phyloP scores from a whole-genome alignment of 23 tunicate genomes.

The Phallusia fumigata region DNA sequence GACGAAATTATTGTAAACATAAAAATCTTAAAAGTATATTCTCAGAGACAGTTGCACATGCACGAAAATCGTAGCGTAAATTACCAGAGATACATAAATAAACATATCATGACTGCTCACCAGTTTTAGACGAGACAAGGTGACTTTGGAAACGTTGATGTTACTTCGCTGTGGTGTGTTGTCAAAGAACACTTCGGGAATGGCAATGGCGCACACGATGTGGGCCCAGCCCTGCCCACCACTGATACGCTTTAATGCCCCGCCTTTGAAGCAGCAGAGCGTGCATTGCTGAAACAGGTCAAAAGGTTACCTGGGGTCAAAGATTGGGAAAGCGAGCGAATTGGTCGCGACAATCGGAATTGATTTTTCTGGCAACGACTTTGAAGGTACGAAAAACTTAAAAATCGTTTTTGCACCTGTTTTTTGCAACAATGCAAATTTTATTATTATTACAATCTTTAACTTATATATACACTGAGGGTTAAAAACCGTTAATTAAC shows the following conservation, averaged over 20 bases:
- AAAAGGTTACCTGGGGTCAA: background rate
- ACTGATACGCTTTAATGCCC: constrained; percentile 65
- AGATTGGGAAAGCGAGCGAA: background rate
- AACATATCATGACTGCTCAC: constrained; percentile 12
- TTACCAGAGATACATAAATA: background rate
- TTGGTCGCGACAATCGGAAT: no score
- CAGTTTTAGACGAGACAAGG: constrained; percentile 45
- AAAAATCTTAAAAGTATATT: no score
- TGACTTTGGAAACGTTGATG: constrained; percentile 56
- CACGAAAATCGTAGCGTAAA: background rate
- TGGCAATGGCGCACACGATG: constrained; percentile 69
- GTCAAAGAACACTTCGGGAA: constrained; percentile 83
- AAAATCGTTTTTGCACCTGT: no score
- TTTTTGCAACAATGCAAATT: no score
- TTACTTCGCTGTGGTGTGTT: constrained; percentile 36
- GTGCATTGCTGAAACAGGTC: constrained; percentile 43
- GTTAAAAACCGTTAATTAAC: no score
- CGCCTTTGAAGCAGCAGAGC: constrained; percentile 66
- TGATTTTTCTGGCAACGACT: no score
- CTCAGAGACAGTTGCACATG: no score
- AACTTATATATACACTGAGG: no score
- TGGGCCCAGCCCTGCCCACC: constrained; percentile 77
- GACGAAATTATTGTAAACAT: no score
- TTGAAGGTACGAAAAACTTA: no score
- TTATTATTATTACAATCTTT: no score